Evolutionary conservation across 2,888 invertebrate genomes (phyloP).

Genomic region (Sericinus montela): DNA sequence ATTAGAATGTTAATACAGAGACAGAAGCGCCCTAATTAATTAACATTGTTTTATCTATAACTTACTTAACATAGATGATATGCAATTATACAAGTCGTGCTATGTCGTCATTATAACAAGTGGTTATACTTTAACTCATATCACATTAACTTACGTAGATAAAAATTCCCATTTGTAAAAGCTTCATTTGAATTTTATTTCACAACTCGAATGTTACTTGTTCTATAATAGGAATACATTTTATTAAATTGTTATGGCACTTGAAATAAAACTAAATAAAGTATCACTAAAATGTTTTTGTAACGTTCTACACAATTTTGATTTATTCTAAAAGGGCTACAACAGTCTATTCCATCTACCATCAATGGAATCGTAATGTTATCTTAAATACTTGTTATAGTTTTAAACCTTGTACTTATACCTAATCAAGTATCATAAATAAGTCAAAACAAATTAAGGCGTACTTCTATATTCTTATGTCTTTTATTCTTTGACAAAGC

Average conservation of each 20-base stretch:
- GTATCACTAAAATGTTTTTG: conserved; percentile 21
- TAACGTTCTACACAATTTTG: conserved; percentile 3
- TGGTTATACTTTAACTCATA: conserved; percentile 67
- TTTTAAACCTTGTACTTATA: conserved; percentile 12
- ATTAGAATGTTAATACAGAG: conserved; percentile 24
- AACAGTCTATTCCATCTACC: conserved; percentile 18
- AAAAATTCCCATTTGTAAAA: conserved; percentile 59
- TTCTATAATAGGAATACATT: conserved; percentile 47
- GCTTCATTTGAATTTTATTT: conserved; percentile 64
- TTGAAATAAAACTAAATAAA: conserved; percentile 51
- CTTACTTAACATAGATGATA: conserved; percentile 66
- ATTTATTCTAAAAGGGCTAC: conserved; percentile 15
- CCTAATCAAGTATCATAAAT: conserved; percentile 1
- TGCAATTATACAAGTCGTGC: conserved; percentile 73
- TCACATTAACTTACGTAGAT: conserved; percentile 77
- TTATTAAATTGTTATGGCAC: conserved; percentile 70
- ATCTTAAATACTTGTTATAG: conserved; percentile 8
- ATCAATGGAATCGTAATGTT: conserved; percentile 9
- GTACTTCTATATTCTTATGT: background rate
- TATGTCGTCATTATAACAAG: conserved; percentile 67
- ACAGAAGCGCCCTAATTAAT: conserved; percentile 43
- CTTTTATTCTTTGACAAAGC: background rate
- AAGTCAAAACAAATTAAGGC: background rate
- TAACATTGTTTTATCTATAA: conserved; percentile 32
- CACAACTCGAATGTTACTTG: conserved; percentile 72